phyloP scores from a whole-genome alignment of 2,113 vertebrate genomes.

The Lethenteron reissneri region DNA sequence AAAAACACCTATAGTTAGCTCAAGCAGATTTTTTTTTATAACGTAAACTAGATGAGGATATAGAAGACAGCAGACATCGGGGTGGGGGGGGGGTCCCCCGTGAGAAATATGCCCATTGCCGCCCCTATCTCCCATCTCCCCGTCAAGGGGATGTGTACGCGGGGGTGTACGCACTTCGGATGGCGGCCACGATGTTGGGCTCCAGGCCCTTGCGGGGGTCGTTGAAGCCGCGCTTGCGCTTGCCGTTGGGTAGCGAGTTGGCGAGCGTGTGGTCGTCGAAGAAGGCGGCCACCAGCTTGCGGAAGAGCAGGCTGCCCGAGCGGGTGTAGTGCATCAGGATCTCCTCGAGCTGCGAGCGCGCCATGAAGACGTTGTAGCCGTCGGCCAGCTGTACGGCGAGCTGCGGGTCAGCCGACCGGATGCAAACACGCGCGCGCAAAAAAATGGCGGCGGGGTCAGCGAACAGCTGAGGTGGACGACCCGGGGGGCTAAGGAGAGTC shows the following conservation, averaged over 20 bases:
- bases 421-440: no score
- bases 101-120: no score
- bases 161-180: conserved; percentile 43
- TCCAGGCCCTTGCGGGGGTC: conserved; percentile 92
- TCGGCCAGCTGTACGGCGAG: conserved; percentile 80
- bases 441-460: no score
- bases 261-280: conserved; percentile 86
- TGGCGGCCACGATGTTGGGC: conserved; percentile 96
- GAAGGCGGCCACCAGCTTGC: conserved; percentile 93
- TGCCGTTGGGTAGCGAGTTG: conserved; percentile 87
- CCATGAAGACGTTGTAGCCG: conserved; percentile 77
- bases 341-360: conserved; percentile 85
- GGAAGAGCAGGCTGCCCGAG: conserved; percentile 86
- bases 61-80: no score
- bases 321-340: conserved; percentile 91
- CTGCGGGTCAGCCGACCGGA: conserved; percentile 20
- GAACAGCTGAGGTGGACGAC: no score
- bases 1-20: no score
- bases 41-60: no score
- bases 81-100: no score
- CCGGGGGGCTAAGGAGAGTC: no score
- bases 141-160: no score
- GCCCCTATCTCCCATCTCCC: no score
- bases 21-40: no score
- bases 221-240: conserved; percentile 87